Evolutionary conservation across 2,797 vertebrate genomes (phyloP).

Genomic region (Clarias pachynema): DNA sequence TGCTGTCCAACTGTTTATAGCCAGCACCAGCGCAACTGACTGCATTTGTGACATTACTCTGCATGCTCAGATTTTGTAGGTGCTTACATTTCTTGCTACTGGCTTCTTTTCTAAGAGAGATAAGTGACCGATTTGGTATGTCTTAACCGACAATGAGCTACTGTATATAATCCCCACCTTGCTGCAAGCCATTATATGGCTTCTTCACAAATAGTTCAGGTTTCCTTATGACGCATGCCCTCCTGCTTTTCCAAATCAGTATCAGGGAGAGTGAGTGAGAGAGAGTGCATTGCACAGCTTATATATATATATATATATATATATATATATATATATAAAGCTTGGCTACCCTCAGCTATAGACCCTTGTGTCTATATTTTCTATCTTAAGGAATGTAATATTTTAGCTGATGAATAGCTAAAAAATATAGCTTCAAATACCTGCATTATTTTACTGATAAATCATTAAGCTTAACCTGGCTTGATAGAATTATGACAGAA

Average conservation of each 20-base stretch:
- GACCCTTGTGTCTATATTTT: too few species aligned
- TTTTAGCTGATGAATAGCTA: not conserved
- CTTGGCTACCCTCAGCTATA: too few species aligned
- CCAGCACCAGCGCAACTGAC: not conserved
- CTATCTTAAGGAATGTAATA: not conserved
- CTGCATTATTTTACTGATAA: not conserved
- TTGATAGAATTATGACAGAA: too few species aligned
- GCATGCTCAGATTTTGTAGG: not conserved
- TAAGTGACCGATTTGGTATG: not conserved
- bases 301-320: too few species aligned
- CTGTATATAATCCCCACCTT: not conserved
- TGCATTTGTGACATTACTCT: not conserved
- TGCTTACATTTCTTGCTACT: not conserved
- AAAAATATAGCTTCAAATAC: too few species aligned
- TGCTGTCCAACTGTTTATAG: not conserved
- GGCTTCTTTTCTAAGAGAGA: not conserved
- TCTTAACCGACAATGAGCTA: not conserved
- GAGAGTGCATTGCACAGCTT: not conserved
- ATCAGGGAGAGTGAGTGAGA: too few species aligned
- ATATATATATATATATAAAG: too few species aligned
- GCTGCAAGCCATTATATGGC: not conserved
- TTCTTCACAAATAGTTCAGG: too few species aligned
- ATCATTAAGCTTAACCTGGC: not conserved
- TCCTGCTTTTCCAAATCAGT: not conserved
- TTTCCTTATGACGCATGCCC: not conserved